phyloP scores from a whole-genome alignment of 2,113 vertebrate genomes.

The Panthera leo region DNA sequence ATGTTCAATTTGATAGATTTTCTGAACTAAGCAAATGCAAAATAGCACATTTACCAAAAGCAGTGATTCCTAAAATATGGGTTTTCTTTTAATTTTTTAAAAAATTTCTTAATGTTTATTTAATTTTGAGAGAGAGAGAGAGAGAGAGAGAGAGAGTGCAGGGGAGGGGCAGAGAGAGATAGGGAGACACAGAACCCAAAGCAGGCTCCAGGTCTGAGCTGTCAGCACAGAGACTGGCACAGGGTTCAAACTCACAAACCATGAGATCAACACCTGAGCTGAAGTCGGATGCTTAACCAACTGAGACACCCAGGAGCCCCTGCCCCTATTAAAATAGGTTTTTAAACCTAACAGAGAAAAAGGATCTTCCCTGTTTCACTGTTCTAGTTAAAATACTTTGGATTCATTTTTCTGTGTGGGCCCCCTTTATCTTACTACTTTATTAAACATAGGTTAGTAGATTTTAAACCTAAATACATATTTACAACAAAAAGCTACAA shows the following conservation, averaged over 20 bases:
- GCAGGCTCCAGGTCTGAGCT: too few species aligned
- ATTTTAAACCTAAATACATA: not conserved
- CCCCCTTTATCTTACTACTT: not conserved
- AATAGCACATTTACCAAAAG: not conserved
- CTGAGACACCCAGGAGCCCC: too few species aligned
- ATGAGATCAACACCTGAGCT: too few species aligned
- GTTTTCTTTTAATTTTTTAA: too few species aligned
- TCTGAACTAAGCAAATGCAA: slow-evolving; percentile 16
- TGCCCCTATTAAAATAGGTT: not conserved
- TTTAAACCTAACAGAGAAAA: not conserved
- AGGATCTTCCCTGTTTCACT: not conserved
- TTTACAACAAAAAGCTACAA: not conserved
- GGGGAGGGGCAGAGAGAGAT: too few species aligned
- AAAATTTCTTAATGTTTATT: too few species aligned
- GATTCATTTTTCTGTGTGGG: not conserved
- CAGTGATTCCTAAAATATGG: not conserved
- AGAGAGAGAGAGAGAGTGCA: too few species aligned
- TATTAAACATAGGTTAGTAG: not conserved
- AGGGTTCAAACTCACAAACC: too few species aligned
- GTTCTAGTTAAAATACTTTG: not conserved
- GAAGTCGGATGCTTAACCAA: too few species aligned
- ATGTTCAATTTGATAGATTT: slow-evolving; percentile 22
- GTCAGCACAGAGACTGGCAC: too few species aligned
- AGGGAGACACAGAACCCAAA: too few species aligned
- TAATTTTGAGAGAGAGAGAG: too few species aligned